Conservation (phyloP, 2,113 vertebrate genomes). For the Callipepla californica region DNA sequence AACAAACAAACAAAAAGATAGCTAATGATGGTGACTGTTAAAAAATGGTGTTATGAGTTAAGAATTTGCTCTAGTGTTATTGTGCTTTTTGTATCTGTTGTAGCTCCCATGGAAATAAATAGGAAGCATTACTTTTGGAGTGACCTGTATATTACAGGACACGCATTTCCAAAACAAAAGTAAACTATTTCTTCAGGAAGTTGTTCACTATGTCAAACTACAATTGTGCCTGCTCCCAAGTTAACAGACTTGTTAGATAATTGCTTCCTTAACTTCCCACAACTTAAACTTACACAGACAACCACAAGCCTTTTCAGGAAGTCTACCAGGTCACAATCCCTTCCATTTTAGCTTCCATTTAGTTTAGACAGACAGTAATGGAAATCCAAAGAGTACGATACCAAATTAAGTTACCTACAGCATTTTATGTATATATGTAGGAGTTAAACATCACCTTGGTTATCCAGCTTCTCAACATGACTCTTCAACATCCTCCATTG, state of each 20-base stretch:
- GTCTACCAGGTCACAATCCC: background rate
- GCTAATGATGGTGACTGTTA: too few species aligned
- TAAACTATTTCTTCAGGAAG: background rate
- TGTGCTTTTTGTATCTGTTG: too few species aligned
- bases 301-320: background rate
- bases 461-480: slow-evolving; percentile 93
- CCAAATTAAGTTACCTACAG: background rate
- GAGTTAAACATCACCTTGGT: slow-evolving; percentile 82
- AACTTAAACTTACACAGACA: background rate
- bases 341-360: background rate
- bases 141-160: background rate
- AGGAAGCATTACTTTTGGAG: too few species aligned
- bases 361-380: background rate
- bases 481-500: slow-evolving; percentile 96
- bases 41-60: too few species aligned
- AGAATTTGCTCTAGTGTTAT: too few species aligned
- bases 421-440: background rate
- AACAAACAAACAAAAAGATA: too few species aligned
- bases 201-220: background rate
- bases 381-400: background rate
- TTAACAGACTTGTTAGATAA: background rate
- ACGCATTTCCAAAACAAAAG: background rate
- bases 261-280: background rate
- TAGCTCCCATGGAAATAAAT: too few species aligned
- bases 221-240: background rate